phyloP scores from a whole-genome alignment of 2,113 vertebrate genomes.

The Psittacula cyanocephala region DNA sequence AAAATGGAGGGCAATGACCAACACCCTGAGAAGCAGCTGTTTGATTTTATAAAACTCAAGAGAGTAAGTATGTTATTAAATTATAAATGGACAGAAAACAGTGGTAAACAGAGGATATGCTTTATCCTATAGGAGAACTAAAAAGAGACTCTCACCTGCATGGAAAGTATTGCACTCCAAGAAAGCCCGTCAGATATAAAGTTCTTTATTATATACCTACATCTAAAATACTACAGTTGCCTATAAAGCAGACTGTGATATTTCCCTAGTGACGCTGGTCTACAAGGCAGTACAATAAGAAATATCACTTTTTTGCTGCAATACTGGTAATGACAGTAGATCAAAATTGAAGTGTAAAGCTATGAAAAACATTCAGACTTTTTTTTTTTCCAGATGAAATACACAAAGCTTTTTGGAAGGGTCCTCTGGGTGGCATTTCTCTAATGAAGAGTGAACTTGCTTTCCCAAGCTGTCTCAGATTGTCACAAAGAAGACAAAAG shows the following conservation, averaged over 20 bases:
- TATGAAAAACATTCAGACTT: slow-evolving; percentile 45
- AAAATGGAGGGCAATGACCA: slow-evolving; percentile 37
- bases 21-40: neutral
- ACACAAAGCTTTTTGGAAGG: slow-evolving; percentile 45
- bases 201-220: slow-evolving; percentile 55
- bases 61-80: slow-evolving; percentile 47
- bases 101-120: slow-evolving; percentile 24
- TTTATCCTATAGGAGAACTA: slow-evolving; percentile 29
- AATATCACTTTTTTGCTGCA: slow-evolving; percentile 35
- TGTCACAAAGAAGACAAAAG: slow-evolving; percentile 48
- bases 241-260: slow-evolving; percentile 56
- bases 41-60: slow-evolving; percentile 43
- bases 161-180: slow-evolving; percentile 23
- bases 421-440: slow-evolving; percentile 61
- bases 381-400: slow-evolving; percentile 35
- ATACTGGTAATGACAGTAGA: slow-evolving; percentile 41
- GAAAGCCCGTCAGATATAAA: slow-evolving; percentile 39
- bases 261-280: slow-evolving; percentile 66
- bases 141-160: slow-evolving; percentile 18
- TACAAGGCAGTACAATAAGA: slow-evolving; percentile 60
- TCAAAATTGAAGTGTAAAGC: slow-evolving; percentile 47
- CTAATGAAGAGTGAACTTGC: slow-evolving; percentile 54
- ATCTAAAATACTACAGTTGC: slow-evolving; percentile 65
- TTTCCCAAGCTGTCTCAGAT: slow-evolving; percentile 37
- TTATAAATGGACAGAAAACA: slow-evolving; percentile 58